Base-by-base conservation (phyloP, 2,888 invertebrate genomes). In the Erpobdella octoculata region DNA sequence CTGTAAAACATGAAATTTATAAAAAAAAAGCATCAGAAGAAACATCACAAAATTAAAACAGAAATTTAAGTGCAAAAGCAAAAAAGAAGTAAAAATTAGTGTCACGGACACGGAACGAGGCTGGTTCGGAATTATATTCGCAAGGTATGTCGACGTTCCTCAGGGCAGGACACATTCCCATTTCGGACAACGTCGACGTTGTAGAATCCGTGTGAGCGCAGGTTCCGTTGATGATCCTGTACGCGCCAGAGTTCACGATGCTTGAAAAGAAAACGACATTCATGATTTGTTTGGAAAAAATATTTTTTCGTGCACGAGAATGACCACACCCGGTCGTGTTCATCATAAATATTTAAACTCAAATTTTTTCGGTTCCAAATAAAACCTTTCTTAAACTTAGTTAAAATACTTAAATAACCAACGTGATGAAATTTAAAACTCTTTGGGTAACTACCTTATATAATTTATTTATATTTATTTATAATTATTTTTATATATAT, bases 151-250 rank as follows among this genome's bases (percentile, higher is more conserved):
- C 74, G 12, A 83, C 75, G 69, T 82, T 78, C 25, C 79, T 75
- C 31, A 82, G 75, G 6, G 73, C 73, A 3, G 83, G 83, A 77
- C 83, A 83, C 74, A 79, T 81, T 36, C 79, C 78, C 72, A 80
- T 36, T 28, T 78, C 78, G 2, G 79, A 78, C 69, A 83, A 73
- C 3, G 81, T 83, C 28, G 76, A 76, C 18, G 74, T 76, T 0
- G 79, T 78, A 1, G 78, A 76, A 65, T 81, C 82, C 62, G 80
- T 78, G 74, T 84, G 83, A 21, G 80, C 83, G 77, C 84, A 84
- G 9, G 84, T 84, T 25, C 84, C 84, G 71, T 84, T 84, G 61
- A 84, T 82, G 62, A 84, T 83, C 12, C 82, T 78, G 75, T 82
- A 83, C 15, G 83, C 82, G 46, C 84, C 84, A 70, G 83, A 82